Conservation (phyloP, 2,888 invertebrate genomes). For the Cacoxenus indagator region DNA sequence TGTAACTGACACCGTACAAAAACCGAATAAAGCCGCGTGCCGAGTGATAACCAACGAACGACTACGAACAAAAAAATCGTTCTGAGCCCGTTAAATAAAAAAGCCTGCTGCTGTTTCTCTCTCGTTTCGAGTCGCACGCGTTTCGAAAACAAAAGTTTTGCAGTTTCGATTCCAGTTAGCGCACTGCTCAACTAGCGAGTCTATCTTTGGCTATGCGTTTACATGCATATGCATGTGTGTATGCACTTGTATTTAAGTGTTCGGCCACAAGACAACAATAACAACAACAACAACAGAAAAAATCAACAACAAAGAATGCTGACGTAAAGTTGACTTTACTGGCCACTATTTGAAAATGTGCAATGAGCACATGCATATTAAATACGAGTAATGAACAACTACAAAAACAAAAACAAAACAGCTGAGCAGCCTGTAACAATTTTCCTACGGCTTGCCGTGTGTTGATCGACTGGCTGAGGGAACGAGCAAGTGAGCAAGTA, state of each 20-base stretch:
- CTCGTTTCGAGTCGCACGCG: neutral
- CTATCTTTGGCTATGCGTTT: too few species aligned
- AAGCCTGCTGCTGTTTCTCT: neutral
- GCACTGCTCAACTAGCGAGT: neutral
- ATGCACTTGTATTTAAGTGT: neutral
- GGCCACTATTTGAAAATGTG: neutral
- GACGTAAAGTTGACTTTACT: neutral
- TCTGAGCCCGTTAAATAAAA: conserved; percentile 36
- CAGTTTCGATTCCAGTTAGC: conserved; percentile 26
- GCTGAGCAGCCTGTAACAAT: too few species aligned
- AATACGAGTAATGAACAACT: too few species aligned
- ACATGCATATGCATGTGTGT: neutral
- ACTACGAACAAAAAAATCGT: conserved; percentile 22
- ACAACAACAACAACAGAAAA: neutral
- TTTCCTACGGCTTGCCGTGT: too few species aligned
- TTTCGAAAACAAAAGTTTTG: conserved; percentile 42
- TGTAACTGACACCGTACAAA: neutral
- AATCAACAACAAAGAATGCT: too few species aligned
- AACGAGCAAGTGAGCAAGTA: too few species aligned
- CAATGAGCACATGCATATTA: too few species aligned
- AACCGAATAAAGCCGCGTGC: too few species aligned
- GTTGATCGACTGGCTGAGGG: too few species aligned
- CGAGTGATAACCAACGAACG: too few species aligned
- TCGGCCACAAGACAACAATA: neutral
- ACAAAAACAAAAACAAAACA: too few species aligned